Percentiles rank a stretch among this genome's conserved stretches.
These are phyloP conservation scores for Butastur rufipennis DNA, from an alignment of 2,113 vertebrate genomes.

Conservation along the genomic window DNA sequence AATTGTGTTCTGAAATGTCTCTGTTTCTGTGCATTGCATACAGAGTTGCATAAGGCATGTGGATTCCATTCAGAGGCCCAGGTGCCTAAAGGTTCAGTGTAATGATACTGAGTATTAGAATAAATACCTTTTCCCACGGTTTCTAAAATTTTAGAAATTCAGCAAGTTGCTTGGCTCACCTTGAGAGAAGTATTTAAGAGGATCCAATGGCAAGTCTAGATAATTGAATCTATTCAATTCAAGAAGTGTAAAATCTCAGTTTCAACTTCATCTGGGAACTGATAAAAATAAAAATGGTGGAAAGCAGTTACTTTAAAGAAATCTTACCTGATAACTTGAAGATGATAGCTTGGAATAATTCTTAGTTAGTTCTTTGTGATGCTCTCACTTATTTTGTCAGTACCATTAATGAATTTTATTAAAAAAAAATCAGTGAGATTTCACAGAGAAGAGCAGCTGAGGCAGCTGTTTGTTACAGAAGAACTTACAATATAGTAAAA, in stretches of 20 bases:
- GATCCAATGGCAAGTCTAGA: neutral
- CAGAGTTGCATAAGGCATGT: neutral
- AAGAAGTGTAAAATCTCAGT: neutral
- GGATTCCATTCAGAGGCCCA: neutral
- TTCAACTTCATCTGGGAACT: neutral
- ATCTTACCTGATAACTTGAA: neutral
- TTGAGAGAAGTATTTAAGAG: neutral
- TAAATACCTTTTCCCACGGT: neutral
- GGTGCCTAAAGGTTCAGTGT: neutral
- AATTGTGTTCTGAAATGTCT: neutral
- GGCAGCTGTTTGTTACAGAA: neutral
- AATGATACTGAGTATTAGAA: neutral
- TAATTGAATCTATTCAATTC: neutral
- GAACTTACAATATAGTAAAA: neutral
- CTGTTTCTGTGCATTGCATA: neutral
- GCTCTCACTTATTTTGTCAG: neutral
- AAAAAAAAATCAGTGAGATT: neutral
- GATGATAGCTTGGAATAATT: neutral
- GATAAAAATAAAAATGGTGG: neutral
- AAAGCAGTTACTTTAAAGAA: neutral
- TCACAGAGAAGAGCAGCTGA: neutral
- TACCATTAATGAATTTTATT: neutral
- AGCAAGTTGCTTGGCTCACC: neutral
- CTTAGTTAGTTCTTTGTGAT: neutral
- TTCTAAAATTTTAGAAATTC: neutral